phyloP scores from a whole-genome alignment of 2,888 invertebrate species.

The Conistra vaccinii region DNA sequence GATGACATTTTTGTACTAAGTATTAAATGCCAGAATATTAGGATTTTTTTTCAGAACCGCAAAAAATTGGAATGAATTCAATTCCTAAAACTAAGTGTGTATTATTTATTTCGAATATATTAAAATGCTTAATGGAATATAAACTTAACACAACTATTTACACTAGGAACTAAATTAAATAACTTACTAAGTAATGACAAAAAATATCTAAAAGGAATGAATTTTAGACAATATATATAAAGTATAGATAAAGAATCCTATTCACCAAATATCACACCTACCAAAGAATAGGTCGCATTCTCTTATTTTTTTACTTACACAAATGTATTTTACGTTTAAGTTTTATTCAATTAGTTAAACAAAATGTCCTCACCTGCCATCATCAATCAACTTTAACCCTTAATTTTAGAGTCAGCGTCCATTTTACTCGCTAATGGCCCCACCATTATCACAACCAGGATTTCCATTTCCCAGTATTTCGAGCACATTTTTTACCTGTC shows the following conservation, averaged over 20 bases:
- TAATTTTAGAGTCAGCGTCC: neutral
- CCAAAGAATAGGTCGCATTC: too few species aligned
- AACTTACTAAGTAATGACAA: too few species aligned
- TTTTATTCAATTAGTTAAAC: neutral
- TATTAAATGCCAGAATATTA: neutral
- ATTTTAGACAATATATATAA: too few species aligned
- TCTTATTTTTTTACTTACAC: neutral
- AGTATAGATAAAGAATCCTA: too few species aligned
- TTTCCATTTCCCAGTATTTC: neutral
- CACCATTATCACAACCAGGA: neutral
- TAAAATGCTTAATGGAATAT: too few species aligned
- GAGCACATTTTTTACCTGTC: constrained; percentile 32
- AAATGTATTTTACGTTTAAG: neutral
- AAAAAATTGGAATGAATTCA: neutral
- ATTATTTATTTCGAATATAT: too few species aligned
- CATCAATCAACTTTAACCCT: neutral
- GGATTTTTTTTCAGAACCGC: too few species aligned
- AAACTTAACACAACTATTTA: too few species aligned
- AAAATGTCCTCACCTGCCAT: neutral
- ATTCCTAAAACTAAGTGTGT: neutral
- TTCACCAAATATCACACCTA: too few species aligned
- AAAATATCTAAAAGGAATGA: too few species aligned
- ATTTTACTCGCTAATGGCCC: neutral
- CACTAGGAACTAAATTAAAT: too few species aligned
- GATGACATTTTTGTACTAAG: neutral